Evolutionary conservation across 2,113 vertebrate genomes (phyloP).

Genomic region (Ptilonorhynchus violaceus): DNA sequence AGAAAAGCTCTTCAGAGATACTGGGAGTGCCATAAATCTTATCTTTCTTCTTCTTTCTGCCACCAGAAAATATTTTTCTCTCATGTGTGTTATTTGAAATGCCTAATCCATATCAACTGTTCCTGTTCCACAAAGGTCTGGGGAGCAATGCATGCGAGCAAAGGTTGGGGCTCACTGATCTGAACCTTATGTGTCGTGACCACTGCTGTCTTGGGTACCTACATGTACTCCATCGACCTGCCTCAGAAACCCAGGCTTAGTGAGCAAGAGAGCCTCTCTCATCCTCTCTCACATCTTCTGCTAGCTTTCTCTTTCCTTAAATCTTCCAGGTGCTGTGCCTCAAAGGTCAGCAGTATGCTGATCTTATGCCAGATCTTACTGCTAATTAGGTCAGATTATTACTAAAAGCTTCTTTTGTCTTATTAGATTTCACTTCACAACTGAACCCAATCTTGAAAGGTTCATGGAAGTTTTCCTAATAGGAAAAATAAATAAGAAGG

Average conservation of each 20-base stretch:
- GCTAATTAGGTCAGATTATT: neutral
- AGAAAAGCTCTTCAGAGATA: neutral
- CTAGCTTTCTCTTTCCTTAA: neutral
- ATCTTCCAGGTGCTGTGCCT: neutral
- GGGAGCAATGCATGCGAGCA: neutral
- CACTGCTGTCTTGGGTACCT: neutral
- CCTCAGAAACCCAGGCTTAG: neutral
- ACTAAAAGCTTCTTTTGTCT: neutral
- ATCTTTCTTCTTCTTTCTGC: neutral
- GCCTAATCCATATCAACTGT: neutral
- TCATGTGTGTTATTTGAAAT: neutral
- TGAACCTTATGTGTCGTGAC: neutral
- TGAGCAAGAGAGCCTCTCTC: neutral
- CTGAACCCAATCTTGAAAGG: neutral
- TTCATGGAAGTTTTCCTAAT: neutral
- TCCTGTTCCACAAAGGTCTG: neutral
- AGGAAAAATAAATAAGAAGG: neutral
- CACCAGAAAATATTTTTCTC: neutral
- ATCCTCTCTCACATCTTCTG: neutral
- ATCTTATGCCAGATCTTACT: neutral
- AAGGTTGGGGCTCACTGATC: rapidly evolving
- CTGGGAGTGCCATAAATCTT: neutral
- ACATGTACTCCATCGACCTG: neutral
- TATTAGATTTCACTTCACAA: neutral
- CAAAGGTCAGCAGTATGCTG: neutral